Evolutionary conservation across 2,797 vertebrate genomes (phyloP).

Genomic region (Trachurus trachurus): DNA sequence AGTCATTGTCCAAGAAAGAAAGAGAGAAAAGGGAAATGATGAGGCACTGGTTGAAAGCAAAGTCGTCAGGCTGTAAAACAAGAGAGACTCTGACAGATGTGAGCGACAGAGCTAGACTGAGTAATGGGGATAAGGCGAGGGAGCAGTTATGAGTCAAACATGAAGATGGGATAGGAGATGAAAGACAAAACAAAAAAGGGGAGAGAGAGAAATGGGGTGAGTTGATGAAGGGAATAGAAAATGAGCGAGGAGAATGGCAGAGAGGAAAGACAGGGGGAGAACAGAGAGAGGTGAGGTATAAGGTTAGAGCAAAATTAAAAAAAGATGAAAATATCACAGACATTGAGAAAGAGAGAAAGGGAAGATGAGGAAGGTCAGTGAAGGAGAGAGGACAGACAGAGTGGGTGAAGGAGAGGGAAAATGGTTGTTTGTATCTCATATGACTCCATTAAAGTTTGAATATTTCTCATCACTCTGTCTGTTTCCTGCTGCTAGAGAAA

Average conservation of each 20-base stretch:
- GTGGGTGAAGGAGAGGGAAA: not conserved
- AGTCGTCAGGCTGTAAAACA: slow-evolving; percentile 34
- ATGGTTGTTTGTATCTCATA: slow-evolving; percentile 56
- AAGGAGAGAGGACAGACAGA: slow-evolving; percentile 33
- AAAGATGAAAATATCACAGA: slow-evolving; percentile 55
- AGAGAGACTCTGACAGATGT: slow-evolving; percentile 26
- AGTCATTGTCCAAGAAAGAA: slow-evolving; percentile 7
- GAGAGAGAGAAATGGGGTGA: slow-evolving; percentile 43
- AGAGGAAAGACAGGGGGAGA: not conserved
- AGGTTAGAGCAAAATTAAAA: slow-evolving; percentile 24
- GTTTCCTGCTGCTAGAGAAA: slow-evolving; percentile 39
- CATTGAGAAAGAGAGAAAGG: slow-evolving; percentile 9
- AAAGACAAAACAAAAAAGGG: slow-evolving; percentile 45
- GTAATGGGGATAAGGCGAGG: slow-evolving; percentile 38
- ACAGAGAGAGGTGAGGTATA: slow-evolving; percentile 29
- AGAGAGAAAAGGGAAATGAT: not conserved
- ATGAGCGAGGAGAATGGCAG: slow-evolving; percentile 18
- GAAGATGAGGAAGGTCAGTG: slow-evolving; percentile 47
- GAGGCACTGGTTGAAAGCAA: not conserved
- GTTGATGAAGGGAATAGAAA: slow-evolving; percentile 51
- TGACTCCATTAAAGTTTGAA: slow-evolving; percentile 68
- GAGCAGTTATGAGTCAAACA: slow-evolving; percentile 50
- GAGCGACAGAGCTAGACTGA: slow-evolving; percentile 47
- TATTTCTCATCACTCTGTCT: slow-evolving; percentile 57
- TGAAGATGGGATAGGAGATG: slow-evolving; percentile 36